Percentiles rank a stretch among this genome's conserved stretches.
Evolutionary conservation across 1,140 invertebrate genomes (phyloP).

Genomic region (Cotesia chilonis): DNA sequence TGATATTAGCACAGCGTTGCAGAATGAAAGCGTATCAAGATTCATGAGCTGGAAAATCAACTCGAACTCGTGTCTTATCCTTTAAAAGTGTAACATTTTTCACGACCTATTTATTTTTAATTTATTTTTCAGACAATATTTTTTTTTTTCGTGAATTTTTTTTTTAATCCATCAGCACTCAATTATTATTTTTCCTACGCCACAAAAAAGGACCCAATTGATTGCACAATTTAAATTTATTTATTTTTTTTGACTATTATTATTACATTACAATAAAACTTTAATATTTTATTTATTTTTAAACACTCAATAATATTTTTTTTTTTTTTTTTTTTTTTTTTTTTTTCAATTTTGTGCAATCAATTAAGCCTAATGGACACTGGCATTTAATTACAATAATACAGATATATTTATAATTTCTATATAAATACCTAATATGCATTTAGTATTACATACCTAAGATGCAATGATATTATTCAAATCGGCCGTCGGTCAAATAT

Average conservation of each 20-base stretch:
- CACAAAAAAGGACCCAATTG: constrained; percentile 49
- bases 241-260: constrained; percentile 15
- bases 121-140: constrained; percentile 20
- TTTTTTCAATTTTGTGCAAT: constrained; percentile 33
- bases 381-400: constrained; percentile 66
- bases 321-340: neutral
- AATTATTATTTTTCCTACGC: constrained; percentile 44
- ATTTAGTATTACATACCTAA: constrained; percentile 65
- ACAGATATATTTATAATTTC: constrained; percentile 62
- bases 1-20: constrained; percentile 57
- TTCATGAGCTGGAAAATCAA: constrained; percentile 41
- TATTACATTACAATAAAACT: constrained; percentile 11
- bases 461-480: constrained; percentile 62
- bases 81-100: constrained; percentile 1
- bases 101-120: constrained; percentile 17
- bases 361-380: constrained; percentile 58
- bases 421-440: constrained; percentile 67
- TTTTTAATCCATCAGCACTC: constrained; percentile 36
- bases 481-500: constrained; percentile 54
- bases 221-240: constrained; percentile 32
- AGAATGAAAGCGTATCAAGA: constrained; percentile 54
- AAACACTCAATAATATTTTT: constrained; percentile 12
- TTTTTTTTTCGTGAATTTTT: constrained; percentile 27
- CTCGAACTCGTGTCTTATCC: constrained; percentile 34
- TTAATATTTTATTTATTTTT: neutral